A percentile compares a stretch with the other conserved stretches of the same genome.
Conservation (phyloP, 2,888 invertebrate species). For the Mellilla xanthometata region DNA sequence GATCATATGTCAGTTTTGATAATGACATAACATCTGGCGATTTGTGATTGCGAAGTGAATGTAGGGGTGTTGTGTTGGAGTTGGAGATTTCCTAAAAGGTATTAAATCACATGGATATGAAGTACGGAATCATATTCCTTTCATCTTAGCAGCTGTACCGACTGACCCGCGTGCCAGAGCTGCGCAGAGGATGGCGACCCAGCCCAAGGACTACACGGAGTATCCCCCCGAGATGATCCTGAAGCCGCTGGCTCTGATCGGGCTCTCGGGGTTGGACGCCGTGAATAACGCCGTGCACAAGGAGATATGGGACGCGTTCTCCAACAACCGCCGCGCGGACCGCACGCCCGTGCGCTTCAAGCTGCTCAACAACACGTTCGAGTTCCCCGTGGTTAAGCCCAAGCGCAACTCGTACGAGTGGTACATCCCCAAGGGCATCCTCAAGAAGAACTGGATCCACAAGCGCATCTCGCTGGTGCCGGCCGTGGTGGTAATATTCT, state of each 20-base stretch:
- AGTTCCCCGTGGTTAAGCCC: constrained; percentile 93
- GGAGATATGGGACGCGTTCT: constrained; percentile 96
- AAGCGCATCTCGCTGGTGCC: constrained; percentile 96
- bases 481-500: constrained; percentile 96
- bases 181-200: constrained; percentile 71
- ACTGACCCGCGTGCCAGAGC: neutral
- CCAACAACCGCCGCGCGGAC: constrained; percentile 90
- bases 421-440: constrained; percentile 96
- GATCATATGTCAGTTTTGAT: too few species aligned
- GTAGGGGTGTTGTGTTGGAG: constrained; percentile 57
- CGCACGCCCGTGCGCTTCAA: constrained; percentile 93
- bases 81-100: neutral
- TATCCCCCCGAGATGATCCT: constrained; percentile 93
- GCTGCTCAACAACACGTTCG: constrained; percentile 90
- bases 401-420: constrained; percentile 96
- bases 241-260: constrained; percentile 93
- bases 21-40: constrained; percentile 26
- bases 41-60: constrained; percentile 42
- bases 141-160: constrained; percentile 1
- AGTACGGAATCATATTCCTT: constrained; percentile 22
- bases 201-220: constrained; percentile 83
- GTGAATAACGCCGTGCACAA: constrained; percentile 93
- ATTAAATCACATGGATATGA: constrained; percentile 34
- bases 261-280: constrained; percentile 93
- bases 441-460: constrained; percentile 97